Conservation (phyloP, 2,797 vertebrate genomes). For the Tauraco hartlaubi region DNA sequence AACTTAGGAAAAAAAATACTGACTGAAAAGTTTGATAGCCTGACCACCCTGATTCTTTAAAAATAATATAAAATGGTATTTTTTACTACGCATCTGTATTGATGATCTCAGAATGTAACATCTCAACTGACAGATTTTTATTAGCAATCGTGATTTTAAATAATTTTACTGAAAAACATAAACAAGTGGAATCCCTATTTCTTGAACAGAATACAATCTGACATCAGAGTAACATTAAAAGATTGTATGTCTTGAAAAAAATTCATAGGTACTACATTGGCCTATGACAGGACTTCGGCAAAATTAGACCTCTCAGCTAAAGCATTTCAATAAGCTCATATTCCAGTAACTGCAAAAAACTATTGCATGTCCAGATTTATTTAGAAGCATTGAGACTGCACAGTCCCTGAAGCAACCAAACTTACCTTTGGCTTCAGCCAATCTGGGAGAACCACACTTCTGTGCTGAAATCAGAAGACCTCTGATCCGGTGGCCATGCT, state of each 20-base stretch:
- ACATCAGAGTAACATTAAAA: background rate
- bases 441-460: fast-evolving
- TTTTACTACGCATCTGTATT: background rate
- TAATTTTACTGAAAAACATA: background rate
- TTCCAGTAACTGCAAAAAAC: background rate
- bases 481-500: fast-evolving
- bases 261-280: background rate
- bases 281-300: background rate
- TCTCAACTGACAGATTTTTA: background rate
- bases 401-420: background rate
- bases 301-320: background rate
- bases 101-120: background rate
- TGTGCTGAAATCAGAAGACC: background rate
- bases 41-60: background rate
- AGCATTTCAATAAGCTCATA: background rate
- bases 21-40: background rate
- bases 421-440: background rate
- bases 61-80: background rate
- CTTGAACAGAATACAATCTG: background rate
- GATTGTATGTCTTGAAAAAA: background rate
- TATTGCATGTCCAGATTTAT: background rate
- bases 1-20: background rate
- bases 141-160: background rate
- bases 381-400: background rate
- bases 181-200: background rate